Percentiles rank a stretch among this genome's conserved stretches.
These are phyloP conservation scores for Gymnodraco acuticeps DNA, from an alignment of 2,797 vertebrate genomes.

Conservation along the genomic window DNA sequence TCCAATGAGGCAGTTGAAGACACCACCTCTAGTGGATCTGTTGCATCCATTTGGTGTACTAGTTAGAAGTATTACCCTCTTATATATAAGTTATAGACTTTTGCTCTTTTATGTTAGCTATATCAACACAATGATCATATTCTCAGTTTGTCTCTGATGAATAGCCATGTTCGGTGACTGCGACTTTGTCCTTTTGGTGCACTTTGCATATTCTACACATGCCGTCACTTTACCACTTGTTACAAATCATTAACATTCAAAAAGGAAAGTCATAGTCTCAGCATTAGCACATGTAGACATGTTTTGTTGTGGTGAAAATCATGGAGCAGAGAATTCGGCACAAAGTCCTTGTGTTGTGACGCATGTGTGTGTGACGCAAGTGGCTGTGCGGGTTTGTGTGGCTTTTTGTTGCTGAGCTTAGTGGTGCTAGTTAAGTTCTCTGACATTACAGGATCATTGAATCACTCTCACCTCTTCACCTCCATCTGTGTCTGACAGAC, in stretches of 20 bases:
- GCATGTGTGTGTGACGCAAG: slow-evolving; percentile 24
- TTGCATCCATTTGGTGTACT: slow-evolving; percentile 31
- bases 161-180: slow-evolving; percentile 58
- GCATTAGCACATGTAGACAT: slow-evolving; percentile 39
- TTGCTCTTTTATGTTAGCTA: slow-evolving; percentile 47
- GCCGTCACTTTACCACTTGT: slow-evolving; percentile 58
- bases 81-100: slow-evolving; percentile 53
- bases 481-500: slow-evolving; percentile 58
- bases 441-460: slow-evolving; percentile 61
- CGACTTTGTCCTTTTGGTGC: slow-evolving; percentile 61
- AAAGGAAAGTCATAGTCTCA: slow-evolving; percentile 57
- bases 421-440: slow-evolving; percentile 45
- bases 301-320: slow-evolving; percentile 68
- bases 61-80: slow-evolving; percentile 53
- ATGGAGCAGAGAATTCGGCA: slow-evolving; percentile 37
- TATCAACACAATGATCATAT: slow-evolving; percentile 73
- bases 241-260: slow-evolving; percentile 66
- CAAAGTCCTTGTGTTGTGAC: slow-evolving; percentile 36
- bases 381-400: slow-evolving; percentile 34
- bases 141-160: slow-evolving; percentile 68
- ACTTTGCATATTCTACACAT: slow-evolving; percentile 68
- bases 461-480: slow-evolving; percentile 64
- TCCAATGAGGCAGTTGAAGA: neutral
- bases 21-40: slow-evolving; percentile 29
- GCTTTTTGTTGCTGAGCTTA: slow-evolving; percentile 46